These are phyloP conservation scores for Syngnathus scovelli DNA, from an alignment of 2,113 vertebrate species.

Conservation along the genomic window DNA sequence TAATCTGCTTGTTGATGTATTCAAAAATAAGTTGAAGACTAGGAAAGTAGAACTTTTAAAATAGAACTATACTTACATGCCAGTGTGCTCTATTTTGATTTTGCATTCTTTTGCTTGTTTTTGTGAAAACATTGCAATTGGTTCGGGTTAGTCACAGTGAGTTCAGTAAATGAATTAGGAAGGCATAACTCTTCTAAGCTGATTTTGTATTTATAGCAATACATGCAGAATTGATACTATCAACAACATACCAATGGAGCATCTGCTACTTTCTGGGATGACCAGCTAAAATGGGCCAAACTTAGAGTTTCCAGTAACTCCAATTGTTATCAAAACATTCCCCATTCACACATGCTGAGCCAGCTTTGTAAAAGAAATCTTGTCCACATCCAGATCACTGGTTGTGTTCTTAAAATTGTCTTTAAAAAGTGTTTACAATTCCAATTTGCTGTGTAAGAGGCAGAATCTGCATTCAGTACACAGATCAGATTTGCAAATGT, in stretches of 20 bases:
- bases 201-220: conserved; percentile 6
- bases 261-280: background rate
- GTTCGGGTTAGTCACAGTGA: background rate
- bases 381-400: background rate
- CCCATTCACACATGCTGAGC: background rate
- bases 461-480: too few species aligned
- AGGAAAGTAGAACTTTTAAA: background rate
- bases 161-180: background rate
- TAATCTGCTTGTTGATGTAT: background rate
- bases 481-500: too few species aligned
- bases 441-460: too few species aligned
- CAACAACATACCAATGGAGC: background rate
- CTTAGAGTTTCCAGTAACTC: background rate
- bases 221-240: conserved; percentile 3
- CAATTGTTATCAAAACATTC: background rate
- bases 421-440: background rate
- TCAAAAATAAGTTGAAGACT: background rate
- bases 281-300: background rate
- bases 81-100: background rate
- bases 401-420: background rate
- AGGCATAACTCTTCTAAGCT: background rate
- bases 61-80: background rate
- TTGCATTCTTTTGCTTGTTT: background rate
- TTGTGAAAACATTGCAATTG: background rate
- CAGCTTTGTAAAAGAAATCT: background rate